phyloP scores from a whole-genome alignment of 2,888 invertebrate genomes.

The Drosophila mercatorum region DNA sequence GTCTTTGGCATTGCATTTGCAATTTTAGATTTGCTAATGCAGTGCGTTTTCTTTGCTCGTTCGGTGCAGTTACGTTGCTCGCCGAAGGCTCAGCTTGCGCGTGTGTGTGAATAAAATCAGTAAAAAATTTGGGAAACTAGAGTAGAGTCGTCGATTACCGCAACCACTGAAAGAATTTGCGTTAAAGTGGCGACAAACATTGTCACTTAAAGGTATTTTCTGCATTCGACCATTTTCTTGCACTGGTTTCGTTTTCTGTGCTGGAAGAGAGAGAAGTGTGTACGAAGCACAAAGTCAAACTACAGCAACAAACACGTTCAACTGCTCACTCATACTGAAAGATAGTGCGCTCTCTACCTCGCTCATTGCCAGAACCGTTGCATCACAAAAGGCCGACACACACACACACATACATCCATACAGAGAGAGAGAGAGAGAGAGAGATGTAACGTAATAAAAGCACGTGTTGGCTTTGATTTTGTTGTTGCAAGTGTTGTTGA shows the following conservation, averaged over 20 bases:
- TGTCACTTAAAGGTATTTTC: slow-evolving; percentile 26
- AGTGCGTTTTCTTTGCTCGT: slow-evolving; percentile 52
- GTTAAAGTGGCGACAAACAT: slow-evolving; percentile 24
- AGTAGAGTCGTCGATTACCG: slow-evolving; percentile 3
- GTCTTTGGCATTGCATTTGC: slow-evolving; percentile 34
- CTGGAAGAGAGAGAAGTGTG: slow-evolving; percentile 20
- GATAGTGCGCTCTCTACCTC: slow-evolving; percentile 13
- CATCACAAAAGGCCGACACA: slow-evolving; percentile 53
- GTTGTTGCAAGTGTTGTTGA: slow-evolving; percentile 39
- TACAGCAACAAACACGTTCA: slow-evolving; percentile 56
- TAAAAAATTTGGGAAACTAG: slow-evolving; percentile 21
- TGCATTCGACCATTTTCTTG: slow-evolving; percentile 40
- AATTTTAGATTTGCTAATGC: slow-evolving; percentile 43
- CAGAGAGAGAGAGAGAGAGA: background rate
- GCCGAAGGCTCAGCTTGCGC: slow-evolving; percentile 5
- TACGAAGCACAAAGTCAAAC: slow-evolving; percentile 38
- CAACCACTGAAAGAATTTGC: slow-evolving; percentile 9
- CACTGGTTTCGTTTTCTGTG: slow-evolving; percentile 23
- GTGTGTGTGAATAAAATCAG: slow-evolving; percentile 12
- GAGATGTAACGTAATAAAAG: slow-evolving; percentile 80
- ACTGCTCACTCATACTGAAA: slow-evolving; percentile 25
- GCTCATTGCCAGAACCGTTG: slow-evolving; percentile 53
- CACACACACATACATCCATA: slow-evolving; percentile 15
- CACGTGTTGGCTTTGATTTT: slow-evolving; percentile 82
- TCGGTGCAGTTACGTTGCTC: slow-evolving; percentile 33